Evolutionary conservation across 2,797 vertebrate species (phyloP).

Genomic region (Cheirogaleus major): DNA sequence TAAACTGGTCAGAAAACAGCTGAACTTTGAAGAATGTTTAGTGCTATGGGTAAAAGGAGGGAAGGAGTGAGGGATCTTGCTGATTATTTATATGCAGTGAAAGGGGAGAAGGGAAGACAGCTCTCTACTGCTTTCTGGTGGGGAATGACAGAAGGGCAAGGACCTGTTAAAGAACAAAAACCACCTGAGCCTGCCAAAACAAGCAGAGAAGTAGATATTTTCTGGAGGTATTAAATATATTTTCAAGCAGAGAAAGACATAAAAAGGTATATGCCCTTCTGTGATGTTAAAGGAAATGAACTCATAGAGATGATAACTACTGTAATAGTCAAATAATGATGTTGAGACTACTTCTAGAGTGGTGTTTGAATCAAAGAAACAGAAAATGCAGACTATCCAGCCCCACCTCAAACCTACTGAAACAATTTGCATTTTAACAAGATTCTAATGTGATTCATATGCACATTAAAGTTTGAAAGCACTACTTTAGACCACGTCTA

Average conservation of each 20-base stretch:
- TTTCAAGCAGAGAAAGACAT: background rate
- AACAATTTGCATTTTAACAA: background rate
- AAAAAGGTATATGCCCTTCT: background rate
- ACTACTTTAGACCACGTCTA: background rate
- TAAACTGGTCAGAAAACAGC: background rate
- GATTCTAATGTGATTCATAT: background rate
- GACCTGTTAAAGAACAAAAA: background rate
- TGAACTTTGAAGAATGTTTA: slow-evolving; percentile 19
- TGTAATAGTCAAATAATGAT: background rate
- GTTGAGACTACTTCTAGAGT: background rate
- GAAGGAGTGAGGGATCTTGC: background rate
- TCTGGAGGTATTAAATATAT: background rate
- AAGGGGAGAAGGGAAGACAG: background rate
- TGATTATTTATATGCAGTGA: background rate
- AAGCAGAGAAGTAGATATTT: background rate
- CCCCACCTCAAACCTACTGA: background rate
- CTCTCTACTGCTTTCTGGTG: slow-evolving; percentile 42
- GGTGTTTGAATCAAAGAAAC: background rate
- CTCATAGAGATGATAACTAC: background rate
- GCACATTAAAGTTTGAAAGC: background rate
- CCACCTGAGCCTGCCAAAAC: background rate
- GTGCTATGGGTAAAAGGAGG: background rate
- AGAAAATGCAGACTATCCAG: background rate
- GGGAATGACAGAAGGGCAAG: background rate
- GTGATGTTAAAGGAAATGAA: background rate